Base-by-base conservation (phyloP, 2,113 vertebrate genomes). In the Excalfactoria chinensis region DNA sequence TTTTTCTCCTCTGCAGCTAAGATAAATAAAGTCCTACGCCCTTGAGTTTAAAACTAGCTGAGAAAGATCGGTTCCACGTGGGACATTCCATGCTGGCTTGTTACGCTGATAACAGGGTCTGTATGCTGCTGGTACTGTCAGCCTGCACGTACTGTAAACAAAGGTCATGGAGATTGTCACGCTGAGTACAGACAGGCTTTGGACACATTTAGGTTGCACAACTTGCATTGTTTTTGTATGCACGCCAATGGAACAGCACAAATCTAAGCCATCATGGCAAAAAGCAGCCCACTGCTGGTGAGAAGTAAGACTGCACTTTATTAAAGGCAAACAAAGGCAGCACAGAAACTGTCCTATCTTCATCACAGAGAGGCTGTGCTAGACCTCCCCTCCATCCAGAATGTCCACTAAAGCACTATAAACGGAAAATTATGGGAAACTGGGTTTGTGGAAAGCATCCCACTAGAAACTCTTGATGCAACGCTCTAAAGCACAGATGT, bases 1-100 rank as follows among this genome's bases (percentile, higher is more conserved):
- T 75, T 84, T 49, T 75, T 49, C 43, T 76, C 41, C 63, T 82
- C n/a, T 78, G 35, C 64, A 93, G 80, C 51, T 46, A 77, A 88
- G 88, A 86, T 22, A 91, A 94, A 91, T 77, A 41, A 13, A 90
- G 69, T 49, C 53, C 76, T 69, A 68, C 2, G 6, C 73, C 67
- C 92, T 86, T 93, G 90, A 90, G 70, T 84, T 75, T 44, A 46
- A 86, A 86, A 43, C 41, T 46, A 69, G 73, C 79, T 85, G 72
- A 3, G 1, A 51, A 79, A 77, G 28, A 86, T 84, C 35, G 6
- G 11, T 58, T 86, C 82, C 75, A 59, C 2, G 0, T 2, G 3
- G n/a, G 51, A 88, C 83, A 81, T 81, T 88, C 53, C 44, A 32
- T 86, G 83, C 60, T 1, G 1, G 35, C 40, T 77, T 67, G 60